phyloP scores from a whole-genome alignment of 2,797 vertebrate species.

The Allobates femoralis region DNA sequence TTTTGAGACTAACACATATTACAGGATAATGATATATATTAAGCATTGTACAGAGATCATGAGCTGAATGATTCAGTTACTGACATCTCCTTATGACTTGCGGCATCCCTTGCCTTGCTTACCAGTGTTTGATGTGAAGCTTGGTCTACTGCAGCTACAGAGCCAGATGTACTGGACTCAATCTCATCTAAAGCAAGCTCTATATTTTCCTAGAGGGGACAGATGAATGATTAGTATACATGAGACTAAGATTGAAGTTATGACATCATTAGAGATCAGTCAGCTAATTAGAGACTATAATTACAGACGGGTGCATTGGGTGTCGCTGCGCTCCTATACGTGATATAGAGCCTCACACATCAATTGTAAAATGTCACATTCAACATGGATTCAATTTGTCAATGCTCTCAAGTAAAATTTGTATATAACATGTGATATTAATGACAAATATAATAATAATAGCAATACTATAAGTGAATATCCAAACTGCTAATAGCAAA shows the following conservation, averaged over 20 bases:
- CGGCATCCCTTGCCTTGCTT: conserved; percentile 70
- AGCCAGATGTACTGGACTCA: conserved; percentile 84
- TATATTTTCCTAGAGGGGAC: conserved; percentile 90
- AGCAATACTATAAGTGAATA: neutral
- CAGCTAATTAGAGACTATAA: conserved; percentile 29
- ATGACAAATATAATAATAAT: neutral
- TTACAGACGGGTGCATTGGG: conserved; percentile 29
- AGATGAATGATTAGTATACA: conserved; percentile 74
- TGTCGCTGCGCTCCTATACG: neutral
- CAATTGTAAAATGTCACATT: neutral
- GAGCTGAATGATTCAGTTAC: neutral
- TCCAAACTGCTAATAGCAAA: neutral
- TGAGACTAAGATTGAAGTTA: conserved; percentile 27
- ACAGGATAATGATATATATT: neutral
- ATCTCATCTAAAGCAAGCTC: conserved; percentile 92
- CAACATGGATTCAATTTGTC: neutral
- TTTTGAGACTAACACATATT: neutral
- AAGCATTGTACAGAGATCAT: neutral
- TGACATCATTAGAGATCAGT: neutral
- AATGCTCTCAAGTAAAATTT: neutral
- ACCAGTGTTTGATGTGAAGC: conserved; percentile 94
- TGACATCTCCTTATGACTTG: neutral
- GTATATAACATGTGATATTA: neutral
- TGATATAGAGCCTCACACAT: neutral
- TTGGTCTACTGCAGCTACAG: conserved; percentile 92